Conservation (phyloP, 2,888 invertebrate species). For the Andrena praecox region DNA sequence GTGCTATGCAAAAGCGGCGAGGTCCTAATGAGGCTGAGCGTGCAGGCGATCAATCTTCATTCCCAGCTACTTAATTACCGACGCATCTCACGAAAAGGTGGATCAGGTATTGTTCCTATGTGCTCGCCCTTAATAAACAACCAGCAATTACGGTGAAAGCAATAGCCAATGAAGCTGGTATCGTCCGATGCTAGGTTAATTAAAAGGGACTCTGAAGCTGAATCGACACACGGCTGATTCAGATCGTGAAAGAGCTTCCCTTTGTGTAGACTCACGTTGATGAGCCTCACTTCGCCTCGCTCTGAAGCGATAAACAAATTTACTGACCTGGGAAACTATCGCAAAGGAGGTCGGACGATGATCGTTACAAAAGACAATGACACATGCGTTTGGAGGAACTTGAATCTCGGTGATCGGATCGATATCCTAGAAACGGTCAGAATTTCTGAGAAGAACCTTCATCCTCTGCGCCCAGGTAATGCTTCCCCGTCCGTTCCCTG, state of each 20-base stretch:
- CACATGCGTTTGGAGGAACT: too few species aligned
- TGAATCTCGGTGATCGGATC: too few species aligned
- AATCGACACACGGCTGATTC: background rate
- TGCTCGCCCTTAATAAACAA: slow-evolving; percentile 32
- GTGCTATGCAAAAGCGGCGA: slow-evolving; percentile 37
- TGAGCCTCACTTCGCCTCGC: too few species aligned
- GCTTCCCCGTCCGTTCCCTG: too few species aligned
- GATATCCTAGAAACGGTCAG: too few species aligned
- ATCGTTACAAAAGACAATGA: too few species aligned
- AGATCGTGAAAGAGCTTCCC: background rate
- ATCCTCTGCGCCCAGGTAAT: too few species aligned
- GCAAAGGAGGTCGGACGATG: too few species aligned
- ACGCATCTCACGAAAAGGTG: slow-evolving; percentile 52
- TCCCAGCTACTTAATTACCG: slow-evolving; percentile 61
- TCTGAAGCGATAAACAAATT: too few species aligned
- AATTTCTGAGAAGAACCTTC: background rate
- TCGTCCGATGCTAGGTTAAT: background rate
- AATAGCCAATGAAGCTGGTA: slow-evolving; percentile 21
- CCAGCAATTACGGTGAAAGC: slow-evolving; percentile 48
- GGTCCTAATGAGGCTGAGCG: slow-evolving; percentile 52
- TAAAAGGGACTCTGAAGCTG: slow-evolving; percentile 6
- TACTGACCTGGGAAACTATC: too few species aligned
- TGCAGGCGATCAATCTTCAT: slow-evolving; percentile 67
- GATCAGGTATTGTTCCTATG: slow-evolving; percentile 50
- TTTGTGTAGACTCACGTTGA: too few species aligned